These are phyloP conservation scores for Ypsolopha sequella DNA, from an alignment of 2,888 invertebrate species.

Conservation along the genomic window DNA sequence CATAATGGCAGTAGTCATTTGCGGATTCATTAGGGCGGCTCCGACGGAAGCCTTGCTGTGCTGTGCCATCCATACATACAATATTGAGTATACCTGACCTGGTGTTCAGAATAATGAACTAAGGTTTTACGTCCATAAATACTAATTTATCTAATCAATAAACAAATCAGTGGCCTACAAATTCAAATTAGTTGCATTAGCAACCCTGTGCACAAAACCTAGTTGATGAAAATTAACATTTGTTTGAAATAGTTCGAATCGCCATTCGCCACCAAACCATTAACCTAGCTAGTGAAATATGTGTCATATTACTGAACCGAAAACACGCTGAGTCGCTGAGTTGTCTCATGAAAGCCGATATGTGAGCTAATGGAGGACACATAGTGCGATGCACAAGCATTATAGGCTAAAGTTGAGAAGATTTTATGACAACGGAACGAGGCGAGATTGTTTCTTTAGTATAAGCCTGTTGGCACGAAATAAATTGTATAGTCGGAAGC, in stretches of 20 bases:
- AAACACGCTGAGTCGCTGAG: slow-evolving; percentile 1
- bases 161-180: too few relatives aligned
- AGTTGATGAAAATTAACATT: too few relatives aligned
- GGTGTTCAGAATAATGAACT: background rate
- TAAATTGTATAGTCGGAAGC: background rate
- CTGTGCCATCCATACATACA: background rate
- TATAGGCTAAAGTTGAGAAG: background rate
- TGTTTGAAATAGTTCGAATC: too few relatives aligned
- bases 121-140: too few relatives aligned
- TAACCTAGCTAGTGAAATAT: too few relatives aligned
- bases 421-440: background rate
- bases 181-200: too few relatives aligned
- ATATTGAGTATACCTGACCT: background rate
- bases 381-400: background rate
- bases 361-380: background rate
- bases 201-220: too few relatives aligned
- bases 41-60: background rate
- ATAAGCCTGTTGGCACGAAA: background rate
- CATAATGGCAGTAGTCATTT: slow-evolving; percentile 6
- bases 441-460: background rate
- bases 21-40: slow-evolving; percentile 8
- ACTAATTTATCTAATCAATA: too few relatives aligned
- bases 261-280: too few relatives aligned
- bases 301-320: background rate
- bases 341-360: background rate